Conservation (phyloP, 2,888 invertebrate species). For the Lepidocyrtinus sp. region DNA sequence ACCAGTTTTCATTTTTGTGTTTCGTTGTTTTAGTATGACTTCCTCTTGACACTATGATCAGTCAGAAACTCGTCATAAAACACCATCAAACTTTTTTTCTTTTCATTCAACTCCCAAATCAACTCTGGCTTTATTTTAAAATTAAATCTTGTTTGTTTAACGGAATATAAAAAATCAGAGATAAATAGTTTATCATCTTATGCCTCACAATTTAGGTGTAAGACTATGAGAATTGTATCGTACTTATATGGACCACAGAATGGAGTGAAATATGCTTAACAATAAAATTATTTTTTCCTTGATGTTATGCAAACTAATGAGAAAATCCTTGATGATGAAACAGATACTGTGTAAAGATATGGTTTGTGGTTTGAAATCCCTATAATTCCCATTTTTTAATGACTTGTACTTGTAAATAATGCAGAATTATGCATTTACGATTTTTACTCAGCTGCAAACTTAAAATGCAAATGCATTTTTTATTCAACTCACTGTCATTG, state of each 20-base stretch:
- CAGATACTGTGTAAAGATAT: not conserved
- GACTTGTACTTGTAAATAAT: not conserved
- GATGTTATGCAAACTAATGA: not conserved
- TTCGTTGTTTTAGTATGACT: too few species aligned
- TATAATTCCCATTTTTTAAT: not conserved
- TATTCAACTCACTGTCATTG: not conserved
- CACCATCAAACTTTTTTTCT: not conserved
- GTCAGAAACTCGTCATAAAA: not conserved
- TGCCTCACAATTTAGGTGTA: too few species aligned
- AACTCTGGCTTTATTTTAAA: too few species aligned
- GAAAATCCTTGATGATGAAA: not conserved
- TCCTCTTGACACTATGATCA: too few species aligned
- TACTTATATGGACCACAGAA: too few species aligned
- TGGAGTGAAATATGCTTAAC: not conserved
- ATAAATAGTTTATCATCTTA: too few species aligned
- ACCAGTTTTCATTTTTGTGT: too few species aligned
- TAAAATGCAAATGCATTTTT: not conserved
- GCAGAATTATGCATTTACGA: not conserved
- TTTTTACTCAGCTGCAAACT: not conserved
- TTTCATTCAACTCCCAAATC: not conserved
- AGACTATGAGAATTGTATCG: too few species aligned
- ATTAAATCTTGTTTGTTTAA: too few species aligned
- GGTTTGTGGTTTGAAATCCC: too few species aligned
- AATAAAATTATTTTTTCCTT: too few species aligned
- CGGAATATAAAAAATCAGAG: too few species aligned